A percentile compares a stretch with the other conserved stretches of the same genome.
These are phyloP conservation scores for Embidobia sp. DNA, from an alignment of 2,888 invertebrate genomes.

Conservation along the genomic window DNA sequence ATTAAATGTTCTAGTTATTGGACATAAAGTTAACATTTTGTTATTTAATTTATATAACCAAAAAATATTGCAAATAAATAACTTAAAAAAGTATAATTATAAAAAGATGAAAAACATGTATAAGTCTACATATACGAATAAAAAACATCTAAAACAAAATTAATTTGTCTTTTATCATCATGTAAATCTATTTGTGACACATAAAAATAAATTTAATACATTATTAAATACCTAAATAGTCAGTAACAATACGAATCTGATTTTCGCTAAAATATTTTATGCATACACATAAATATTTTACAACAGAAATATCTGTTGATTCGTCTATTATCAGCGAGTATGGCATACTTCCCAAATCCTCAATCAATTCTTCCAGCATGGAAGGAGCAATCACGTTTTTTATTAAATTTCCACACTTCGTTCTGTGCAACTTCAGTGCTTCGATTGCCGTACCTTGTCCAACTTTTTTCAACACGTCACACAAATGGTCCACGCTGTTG, in stretches of 20 bases:
- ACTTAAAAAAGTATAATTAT: no score
- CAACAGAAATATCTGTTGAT: constrained; percentile 54
- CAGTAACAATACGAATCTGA: neutral
- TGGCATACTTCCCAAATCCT: constrained; percentile 20
- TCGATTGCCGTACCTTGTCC: constrained; percentile 3
- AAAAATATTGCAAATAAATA: no score
- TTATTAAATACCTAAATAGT: neutral
- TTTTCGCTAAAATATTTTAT: constrained; percentile 52
- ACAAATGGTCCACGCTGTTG: constrained; percentile 43
- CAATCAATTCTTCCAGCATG: constrained; percentile 30
- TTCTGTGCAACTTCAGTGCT: constrained; percentile 38
- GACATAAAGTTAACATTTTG: no score
- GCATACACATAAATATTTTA: constrained; percentile 59
- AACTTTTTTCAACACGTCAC: constrained; percentile 30
- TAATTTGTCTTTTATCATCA: no score
- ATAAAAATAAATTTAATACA: no score
- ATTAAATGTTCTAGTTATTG: no score
- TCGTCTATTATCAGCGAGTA: constrained; percentile 63
- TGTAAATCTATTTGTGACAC: no score
- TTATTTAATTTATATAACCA: no score
- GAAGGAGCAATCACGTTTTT: constrained; percentile 48
- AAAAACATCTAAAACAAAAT: no score
- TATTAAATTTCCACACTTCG: constrained; percentile 52
- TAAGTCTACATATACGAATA: no score
- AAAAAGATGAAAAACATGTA: no score